Percentiles rank a stretch among this genome's conserved stretches.
These are phyloP conservation scores for Sminthurides aquaticus DNA, from an alignment of 2,888 invertebrate species.

Conservation along the genomic window DNA sequence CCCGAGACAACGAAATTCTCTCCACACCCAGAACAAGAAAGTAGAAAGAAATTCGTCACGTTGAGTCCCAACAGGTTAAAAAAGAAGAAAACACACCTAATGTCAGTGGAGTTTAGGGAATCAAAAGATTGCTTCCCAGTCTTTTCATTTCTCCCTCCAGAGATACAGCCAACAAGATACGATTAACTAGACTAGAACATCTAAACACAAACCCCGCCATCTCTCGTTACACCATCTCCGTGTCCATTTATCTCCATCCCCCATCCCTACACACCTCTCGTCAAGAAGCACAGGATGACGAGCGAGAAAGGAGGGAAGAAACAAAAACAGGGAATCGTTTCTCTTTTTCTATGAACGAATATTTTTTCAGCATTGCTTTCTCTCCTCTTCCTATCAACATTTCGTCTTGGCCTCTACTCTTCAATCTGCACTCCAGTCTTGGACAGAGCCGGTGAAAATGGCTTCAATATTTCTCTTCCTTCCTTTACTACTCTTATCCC, in stretches of 20 bases:
- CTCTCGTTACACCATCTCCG: neutral
- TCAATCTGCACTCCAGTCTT: too few relatives aligned
- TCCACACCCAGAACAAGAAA: slow-evolving; percentile 16
- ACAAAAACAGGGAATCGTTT: neutral
- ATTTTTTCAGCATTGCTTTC: neutral
- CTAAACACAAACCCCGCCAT: neutral
- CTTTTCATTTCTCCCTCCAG: slow-evolving; percentile 27
- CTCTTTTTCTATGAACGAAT: neutral
- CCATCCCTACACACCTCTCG: slow-evolving; percentile 3
- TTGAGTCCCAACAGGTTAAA: slow-evolving; percentile 31
- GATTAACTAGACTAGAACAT: slow-evolving; percentile 27
- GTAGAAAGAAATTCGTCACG: slow-evolving; percentile 33
- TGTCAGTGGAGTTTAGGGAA: slow-evolving; percentile 26
- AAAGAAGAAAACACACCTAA: slow-evolving; percentile 28
- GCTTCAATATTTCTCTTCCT: too few relatives aligned
- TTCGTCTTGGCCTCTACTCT: too few relatives aligned
- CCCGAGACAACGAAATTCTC: slow-evolving; percentile 10
- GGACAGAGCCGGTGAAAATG: too few relatives aligned
- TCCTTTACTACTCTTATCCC: slow-evolving; percentile 1
- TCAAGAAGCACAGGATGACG: too few relatives aligned
- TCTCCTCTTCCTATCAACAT: neutral
- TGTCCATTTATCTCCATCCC: slow-evolving; percentile 14
- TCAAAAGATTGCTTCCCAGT: slow-evolving; percentile 26
- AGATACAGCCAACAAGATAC: slow-evolving; percentile 25
- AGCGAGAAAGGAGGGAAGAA: neutral